Percentiles rank a stretch among this genome's conserved stretches.
These are phyloP conservation scores for Tetropium fuscum DNA, from an alignment of 2,888 invertebrate species.

Conservation along the genomic window DNA sequence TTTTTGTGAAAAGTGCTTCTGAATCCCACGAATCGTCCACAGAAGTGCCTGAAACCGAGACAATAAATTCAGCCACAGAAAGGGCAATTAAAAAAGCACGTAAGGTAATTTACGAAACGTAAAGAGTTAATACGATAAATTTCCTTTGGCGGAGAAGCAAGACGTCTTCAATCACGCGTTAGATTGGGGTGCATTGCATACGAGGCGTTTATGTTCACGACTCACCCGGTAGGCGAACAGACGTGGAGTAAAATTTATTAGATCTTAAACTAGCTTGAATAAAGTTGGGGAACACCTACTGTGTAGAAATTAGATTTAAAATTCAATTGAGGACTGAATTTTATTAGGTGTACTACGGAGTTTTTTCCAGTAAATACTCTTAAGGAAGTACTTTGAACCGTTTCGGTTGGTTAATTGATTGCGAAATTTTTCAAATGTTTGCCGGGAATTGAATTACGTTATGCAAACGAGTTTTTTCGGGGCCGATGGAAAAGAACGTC, in stretches of 20 bases:
- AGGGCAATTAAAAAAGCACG: no score
- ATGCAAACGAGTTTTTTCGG: conserved; percentile 11
- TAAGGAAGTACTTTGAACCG: conserved; percentile 34
- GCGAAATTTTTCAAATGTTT: conserved; percentile 41
- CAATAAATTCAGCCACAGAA: no score
- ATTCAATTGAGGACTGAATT: conserved; percentile 53
- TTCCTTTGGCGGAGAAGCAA: no score
- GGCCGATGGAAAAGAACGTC: conserved; percentile 5
- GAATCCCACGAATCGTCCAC: no score
- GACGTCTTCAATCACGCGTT: no score
- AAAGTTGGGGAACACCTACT: conserved; percentile 46
- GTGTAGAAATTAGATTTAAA: conserved; percentile 53
- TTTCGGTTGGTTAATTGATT: conserved; percentile 44
- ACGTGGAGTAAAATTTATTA: conserved; percentile 25
- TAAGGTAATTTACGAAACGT: no score
- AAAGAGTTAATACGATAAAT: no score
- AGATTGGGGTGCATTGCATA: not conserved
- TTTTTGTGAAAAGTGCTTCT: no score
- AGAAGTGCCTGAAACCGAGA: no score
- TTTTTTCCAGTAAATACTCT: conserved; percentile 43
- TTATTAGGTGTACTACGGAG: conserved; percentile 51
- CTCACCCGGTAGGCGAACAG: conserved; percentile 3
- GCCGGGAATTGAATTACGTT: conserved; percentile 21
- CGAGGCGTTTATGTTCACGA: not conserved
- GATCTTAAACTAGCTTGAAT: conserved; percentile 28